Base-by-base conservation (phyloP, 2,797 vertebrate species). In the Etheostoma perlongum region DNA sequence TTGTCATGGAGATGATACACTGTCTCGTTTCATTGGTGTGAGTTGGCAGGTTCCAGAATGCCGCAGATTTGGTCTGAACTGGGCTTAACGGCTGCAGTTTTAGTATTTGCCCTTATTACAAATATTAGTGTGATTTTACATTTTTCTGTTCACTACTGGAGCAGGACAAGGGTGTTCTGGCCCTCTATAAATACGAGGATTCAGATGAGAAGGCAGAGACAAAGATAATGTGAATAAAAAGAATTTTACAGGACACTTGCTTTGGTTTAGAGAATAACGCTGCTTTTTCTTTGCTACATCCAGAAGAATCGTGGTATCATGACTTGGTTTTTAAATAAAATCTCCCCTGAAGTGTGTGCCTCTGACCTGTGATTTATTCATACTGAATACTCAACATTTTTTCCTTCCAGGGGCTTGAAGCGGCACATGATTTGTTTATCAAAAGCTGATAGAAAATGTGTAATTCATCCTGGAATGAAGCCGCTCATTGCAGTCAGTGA, bases 391-490 rank as follows among this genome's bases (percentile, higher is more conserved):
- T 84, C 72, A 76, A 85, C 83, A 68, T 85, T 86, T 87, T 85
- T 80, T 77, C 78, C 71, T 89, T 90, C 83, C 44, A 33, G 66
- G 66, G 84, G 83, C 81, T 88, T 76, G 85, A 91, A 87, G 90
- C 85, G 76, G 77, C 57, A 80, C 88, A 91, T 84, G 77, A 92
- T 93, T 92, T 95, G 94, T 95, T 94, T 95, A 95, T 94, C 92
- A 90, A 94, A 92, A 91, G 87, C 90, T 90, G 93, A 94, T 94
- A 93, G 91, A 93, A 92, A 94, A 89, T 85, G 83, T 47, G 87
- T 93, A 94, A 94, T 94, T 94, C 92, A 94, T 94, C 92, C 91
- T 82, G 89, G 89, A 92, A 90, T 92, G 92, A 92, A 91, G 90
- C 85, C 62, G 80, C 92, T 94, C 92, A 92, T 91, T 93, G 92